Base-by-base conservation (phyloP, 2,888 invertebrate genomes). In the Scaptomyza polygonia region DNA sequence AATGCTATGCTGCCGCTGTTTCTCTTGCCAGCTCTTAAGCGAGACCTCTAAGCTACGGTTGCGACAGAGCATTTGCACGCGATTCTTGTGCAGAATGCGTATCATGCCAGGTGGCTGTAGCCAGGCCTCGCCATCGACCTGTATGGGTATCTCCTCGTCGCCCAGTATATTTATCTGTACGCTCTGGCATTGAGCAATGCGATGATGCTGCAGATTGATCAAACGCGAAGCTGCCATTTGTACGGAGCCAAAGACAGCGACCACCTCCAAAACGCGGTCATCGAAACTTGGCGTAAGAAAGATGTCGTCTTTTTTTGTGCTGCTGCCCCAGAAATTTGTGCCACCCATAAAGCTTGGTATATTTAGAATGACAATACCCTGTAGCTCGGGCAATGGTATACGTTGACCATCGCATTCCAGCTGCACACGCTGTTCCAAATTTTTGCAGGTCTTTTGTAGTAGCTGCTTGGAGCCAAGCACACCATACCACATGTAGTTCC, bases 271-370 rank as follows among this genome's bases (percentile, higher is more conserved):
- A 67, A 99, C 96, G 61, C 97, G 95, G 92, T 99, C 99, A 91
- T 99, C 99, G 89, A 99, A 98, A 12, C 97, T 97, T 3, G 98
- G 98, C 0, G 97, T 96, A 14, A 97, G 92, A 89, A 99, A 99
- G 52, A 97, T 94, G 88, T 98, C 98, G 80, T 97, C 97, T 81
- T 96, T 97, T 89, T 97, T 96, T 3, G 95, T 95, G 5, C 97
- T 95, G 5, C 97, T 97, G 52, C 99, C 99, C 99, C 99, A 99
- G 92, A 99, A 99, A 92, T 99, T 99, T 30, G 98, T 98, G 45
- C 99, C 99, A 5, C 99, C 99, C 96, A 98, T 98, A 92, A 99
- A 99, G 86, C 98, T 98, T 66, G 97, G 96, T 91, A 99, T 99
- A 92, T 99, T 99, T 21, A 99, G 93, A 34, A 99, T 97, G 25